Base-by-base conservation (phyloP, 37 sponge, comb jelly and placozoan species). In the Hormiphora californensis region DNA sequence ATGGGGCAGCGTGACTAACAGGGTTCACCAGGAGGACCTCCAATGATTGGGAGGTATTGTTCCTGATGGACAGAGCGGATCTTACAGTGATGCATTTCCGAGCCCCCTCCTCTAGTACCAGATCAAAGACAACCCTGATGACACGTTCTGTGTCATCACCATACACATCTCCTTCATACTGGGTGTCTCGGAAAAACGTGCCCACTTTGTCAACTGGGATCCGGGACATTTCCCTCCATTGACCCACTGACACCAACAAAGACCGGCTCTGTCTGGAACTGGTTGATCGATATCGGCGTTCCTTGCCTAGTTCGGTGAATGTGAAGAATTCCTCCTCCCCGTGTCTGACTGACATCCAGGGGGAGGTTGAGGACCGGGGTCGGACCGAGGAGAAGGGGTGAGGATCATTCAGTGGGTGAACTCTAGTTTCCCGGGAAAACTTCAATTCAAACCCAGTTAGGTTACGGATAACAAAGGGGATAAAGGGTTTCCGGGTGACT, bases 31-130 rank as follows among this genome's bases (percentile, higher is more conserved):
- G 38, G 46, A 32, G 21, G 46, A 73, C 81, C 44, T 73, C 81
- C 46, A 73, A 22, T 8, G 41, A 28, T 4, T n/a, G 23, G 2
- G 35, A n/a, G 35, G 81, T 73, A 22, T 40, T 73, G 81, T 73
- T 73, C 4, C 39, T 19, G 5, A 73, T 23, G 40, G 81, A 25
- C 25, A 73, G 81, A 15, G 39, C 81, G 81, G 27, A 57, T 27
- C 59, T 57, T 28, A 73, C 81, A 19, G 81, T 73, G 1, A 73
- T 73, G 23, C 81, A 73, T 28, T 73, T 73, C 81, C 81, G 40
- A 21, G 81, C 81, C 27, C 81, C 81, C 44, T 73, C 81, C 81
- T 73, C 81, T 15, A 73, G 81, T 11, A 73, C 25, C 46, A 73
- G 23, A 41, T 73, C 81, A 30, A 35, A 73, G 4, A 73, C 81